Evolutionary conservation across 2,113 vertebrate species (phyloP).

Genomic region (Ivindomyrus marchei): DNA sequence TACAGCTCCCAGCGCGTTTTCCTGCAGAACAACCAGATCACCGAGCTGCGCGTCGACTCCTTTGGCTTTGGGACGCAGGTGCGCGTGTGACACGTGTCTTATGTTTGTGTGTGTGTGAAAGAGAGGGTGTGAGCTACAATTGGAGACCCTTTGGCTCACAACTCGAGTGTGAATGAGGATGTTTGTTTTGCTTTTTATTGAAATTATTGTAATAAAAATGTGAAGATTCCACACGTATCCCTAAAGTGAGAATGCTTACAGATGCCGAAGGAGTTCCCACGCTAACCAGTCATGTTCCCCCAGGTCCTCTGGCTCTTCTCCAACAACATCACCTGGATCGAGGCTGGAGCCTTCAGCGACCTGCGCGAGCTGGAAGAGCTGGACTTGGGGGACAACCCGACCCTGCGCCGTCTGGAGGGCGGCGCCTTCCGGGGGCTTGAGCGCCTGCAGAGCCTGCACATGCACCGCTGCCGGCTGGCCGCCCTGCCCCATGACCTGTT

Average conservation of each 20-base stretch:
- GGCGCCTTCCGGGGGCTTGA: constrained; percentile 89
- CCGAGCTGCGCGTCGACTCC: constrained; percentile 83
- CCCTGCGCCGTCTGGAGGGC: constrained; percentile 79
- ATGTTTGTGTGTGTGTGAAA: neutral
- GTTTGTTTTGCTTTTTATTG: neutral
- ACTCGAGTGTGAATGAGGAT: neutral
- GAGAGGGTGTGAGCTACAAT: neutral
- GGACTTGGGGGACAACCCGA: constrained; percentile 88
- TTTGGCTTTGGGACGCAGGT: constrained; percentile 86
- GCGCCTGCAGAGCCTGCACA: constrained; percentile 88
- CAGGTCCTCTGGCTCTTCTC: constrained; percentile 92
- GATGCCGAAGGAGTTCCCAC: neutral
- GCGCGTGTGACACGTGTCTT: constrained; percentile 1
- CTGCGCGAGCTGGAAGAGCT: constrained; percentile 93
- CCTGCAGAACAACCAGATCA: constrained; percentile 94
- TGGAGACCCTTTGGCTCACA: neutral
- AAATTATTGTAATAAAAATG: neutral
- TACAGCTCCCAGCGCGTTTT: constrained; percentile 87
- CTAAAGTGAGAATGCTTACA: neutral
- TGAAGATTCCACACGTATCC: neutral
- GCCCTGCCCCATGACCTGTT: constrained; percentile 85
- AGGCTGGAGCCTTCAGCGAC: constrained; percentile 86
- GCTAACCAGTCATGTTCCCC: neutral
- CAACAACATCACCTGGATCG: constrained; percentile 94
- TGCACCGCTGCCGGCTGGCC: constrained; percentile 87